Conservation (phyloP, 2,113 vertebrate genomes). For the Plecotus auritus region DNA sequence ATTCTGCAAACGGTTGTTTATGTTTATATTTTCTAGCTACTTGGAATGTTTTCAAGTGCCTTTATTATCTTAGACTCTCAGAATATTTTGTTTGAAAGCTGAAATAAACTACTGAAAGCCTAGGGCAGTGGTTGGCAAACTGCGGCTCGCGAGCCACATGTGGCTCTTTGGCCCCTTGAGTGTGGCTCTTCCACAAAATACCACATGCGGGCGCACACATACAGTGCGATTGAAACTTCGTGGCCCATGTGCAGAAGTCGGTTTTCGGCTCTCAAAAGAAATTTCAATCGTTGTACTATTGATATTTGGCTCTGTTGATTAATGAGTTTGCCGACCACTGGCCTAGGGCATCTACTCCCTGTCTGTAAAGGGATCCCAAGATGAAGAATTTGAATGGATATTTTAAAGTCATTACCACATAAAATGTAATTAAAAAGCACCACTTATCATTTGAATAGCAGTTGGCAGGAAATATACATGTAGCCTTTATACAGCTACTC, state of each 20-base stretch:
- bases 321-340: no score
- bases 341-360: conserved; percentile 58
- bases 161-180: no score
- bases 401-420: conserved; percentile 79
- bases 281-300: no score
- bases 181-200: no score
- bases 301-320: no score
- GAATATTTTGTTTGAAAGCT: conserved; percentile 78
- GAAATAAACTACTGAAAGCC: conserved; percentile 73
- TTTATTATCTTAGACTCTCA: conserved; percentile 78
- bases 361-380: conserved; percentile 73
- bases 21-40: conserved; percentile 76
- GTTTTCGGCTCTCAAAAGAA: no score
- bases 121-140: conserved; percentile 18
- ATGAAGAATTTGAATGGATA: conserved; percentile 70
- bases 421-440: conserved; percentile 75
- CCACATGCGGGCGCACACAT: no score
- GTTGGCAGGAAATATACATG: conserved; percentile 40
- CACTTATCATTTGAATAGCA: conserved; percentile 74
- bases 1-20: conserved; percentile 74
- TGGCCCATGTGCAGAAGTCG: no score
- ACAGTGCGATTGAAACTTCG: no score
- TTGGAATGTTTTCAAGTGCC: conserved; percentile 80
- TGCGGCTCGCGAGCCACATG: no score
- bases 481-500: neutral